Percentiles rank a stretch among this genome's conserved stretches.
Conservation (phyloP, 2,113 vertebrate genomes). For the Jaculus jaculus region DNA sequence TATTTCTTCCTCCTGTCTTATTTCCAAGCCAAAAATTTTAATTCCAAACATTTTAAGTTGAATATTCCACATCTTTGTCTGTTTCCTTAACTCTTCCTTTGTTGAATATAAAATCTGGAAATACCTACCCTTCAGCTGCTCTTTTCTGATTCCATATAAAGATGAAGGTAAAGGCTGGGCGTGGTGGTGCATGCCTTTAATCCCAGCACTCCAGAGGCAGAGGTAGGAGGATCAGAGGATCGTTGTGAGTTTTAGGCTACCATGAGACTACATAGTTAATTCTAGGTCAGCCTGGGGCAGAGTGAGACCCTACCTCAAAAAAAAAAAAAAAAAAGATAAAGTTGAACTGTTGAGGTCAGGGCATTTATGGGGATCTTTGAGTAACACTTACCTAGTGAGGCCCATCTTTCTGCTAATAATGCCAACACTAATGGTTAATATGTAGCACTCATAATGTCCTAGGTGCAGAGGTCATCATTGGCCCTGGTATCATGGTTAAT, state of each 20-base stretch:
- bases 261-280: too few species aligned
- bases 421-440: background rate
- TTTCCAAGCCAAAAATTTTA: background rate
- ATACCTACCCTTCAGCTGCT: background rate
- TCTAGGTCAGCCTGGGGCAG: too few species aligned
- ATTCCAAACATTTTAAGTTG: slow-evolving; percentile 1
- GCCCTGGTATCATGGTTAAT: background rate
- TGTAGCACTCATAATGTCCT: background rate
- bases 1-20: too few species aligned
- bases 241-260: too few species aligned
- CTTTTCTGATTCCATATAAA: background rate
- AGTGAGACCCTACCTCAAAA: too few species aligned
- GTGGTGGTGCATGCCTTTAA: too few species aligned
- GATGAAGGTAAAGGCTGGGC: background rate
- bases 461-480: background rate
- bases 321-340: too few species aligned
- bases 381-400: background rate
- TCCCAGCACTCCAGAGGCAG: too few species aligned
- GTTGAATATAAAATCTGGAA: background rate
- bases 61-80: background rate
- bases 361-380: background rate
- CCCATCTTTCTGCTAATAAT: background rate
- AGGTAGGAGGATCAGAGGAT: too few species aligned
- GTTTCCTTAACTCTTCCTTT: slow-evolving; percentile 29
- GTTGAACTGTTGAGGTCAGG: background rate